phyloP scores from a whole-genome alignment of 2,797 vertebrate genomes.

The Molossus alvarezi region DNA sequence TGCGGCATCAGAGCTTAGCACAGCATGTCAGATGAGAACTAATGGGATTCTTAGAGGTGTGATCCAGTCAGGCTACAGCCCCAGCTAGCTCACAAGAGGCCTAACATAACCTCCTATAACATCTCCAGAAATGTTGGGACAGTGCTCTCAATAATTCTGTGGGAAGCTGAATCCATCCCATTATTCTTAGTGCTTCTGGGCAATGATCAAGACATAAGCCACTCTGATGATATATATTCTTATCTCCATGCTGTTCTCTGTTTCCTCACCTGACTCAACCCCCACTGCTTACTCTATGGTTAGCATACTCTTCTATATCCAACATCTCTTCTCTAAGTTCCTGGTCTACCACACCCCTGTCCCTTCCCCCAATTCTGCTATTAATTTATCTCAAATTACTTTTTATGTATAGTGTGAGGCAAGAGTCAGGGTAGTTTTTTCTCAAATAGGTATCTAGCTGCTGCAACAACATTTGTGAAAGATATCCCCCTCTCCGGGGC shows the following conservation, averaged over 20 bases:
- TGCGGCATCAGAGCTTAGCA: not conserved
- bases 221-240: not conserved
- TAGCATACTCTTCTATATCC: not conserved
- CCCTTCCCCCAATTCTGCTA: not conserved
- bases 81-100: not conserved
- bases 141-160: not conserved
- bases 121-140: not conserved
- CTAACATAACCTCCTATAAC: not conserved
- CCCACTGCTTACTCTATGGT: not conserved
- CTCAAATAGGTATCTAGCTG: not conserved
- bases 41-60: not conserved
- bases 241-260: not conserved
- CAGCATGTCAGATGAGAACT: not conserved
- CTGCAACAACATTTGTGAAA: not conserved
- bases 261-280: not conserved
- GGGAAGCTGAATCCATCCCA: not conserved
- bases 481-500: not conserved
- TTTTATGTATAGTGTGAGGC: not conserved
- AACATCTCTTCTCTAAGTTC: constrained; percentile 21
- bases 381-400: not conserved
- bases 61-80: not conserved
- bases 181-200: not conserved
- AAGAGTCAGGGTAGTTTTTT: not conserved
- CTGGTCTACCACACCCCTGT: not conserved
- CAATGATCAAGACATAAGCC: not conserved